phyloP scores from a whole-genome alignment of 2,797 vertebrate genomes.

The Sebastes hubbsi region DNA sequence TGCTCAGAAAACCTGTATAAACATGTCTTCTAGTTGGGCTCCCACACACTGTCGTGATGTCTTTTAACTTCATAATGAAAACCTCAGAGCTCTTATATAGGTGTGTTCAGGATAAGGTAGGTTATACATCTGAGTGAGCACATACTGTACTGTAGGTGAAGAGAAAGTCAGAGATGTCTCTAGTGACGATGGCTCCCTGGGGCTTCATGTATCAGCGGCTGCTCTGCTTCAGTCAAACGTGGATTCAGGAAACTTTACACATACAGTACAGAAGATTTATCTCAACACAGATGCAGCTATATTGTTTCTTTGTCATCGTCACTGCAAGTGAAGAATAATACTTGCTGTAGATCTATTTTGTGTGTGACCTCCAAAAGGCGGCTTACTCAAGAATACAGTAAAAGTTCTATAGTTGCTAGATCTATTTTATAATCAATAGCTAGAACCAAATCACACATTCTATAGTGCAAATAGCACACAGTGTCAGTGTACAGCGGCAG shows the following conservation, averaged over 20 bases:
- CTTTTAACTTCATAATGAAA: neutral
- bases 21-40: neutral
- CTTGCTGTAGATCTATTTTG: neutral
- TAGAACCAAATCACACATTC: neutral
- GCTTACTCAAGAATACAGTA: neutral
- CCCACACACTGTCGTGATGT: neutral
- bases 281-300: neutral
- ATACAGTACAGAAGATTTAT: neutral
- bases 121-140: neutral
- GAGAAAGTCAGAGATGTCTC: conserved; percentile 13
- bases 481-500: neutral
- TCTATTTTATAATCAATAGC: no score
- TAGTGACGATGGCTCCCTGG: conserved; percentile 5
- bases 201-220: conserved; percentile 27
- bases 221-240: conserved; percentile 39
- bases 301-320: neutral
- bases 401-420: fast-evolving
- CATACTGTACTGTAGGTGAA: neutral
- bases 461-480: neutral
- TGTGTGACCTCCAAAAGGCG: neutral
- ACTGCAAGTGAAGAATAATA: neutral
- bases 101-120: neutral
- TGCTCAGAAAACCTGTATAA: neutral
- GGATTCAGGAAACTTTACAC: neutral
- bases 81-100: fast-evolving